Evolutionary conservation across 2,888 invertebrate genomes (phyloP), one percentile per base, ranked within the genome.

Genomic region (Lissonota sp.): DNA sequence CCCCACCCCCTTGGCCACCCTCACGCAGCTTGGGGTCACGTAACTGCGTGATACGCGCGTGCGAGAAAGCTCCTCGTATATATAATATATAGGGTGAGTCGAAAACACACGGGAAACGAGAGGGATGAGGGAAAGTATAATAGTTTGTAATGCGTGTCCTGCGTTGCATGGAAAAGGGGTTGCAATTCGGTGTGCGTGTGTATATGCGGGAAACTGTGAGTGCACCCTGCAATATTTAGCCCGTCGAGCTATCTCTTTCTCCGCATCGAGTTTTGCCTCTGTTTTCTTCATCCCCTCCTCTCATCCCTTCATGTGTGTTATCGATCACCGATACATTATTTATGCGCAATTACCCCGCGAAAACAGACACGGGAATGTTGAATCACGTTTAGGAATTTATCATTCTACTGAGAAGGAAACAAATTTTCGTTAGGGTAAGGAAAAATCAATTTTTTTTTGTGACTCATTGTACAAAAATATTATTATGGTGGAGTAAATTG

Each of bases 151-250:
- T 77, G 73, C 67, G 77, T 69, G 69, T 66, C 63, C 55, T 72
- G 6, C 6, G n/a, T 14, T 44, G 12, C 63, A 63, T 72, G 77
- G 80, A 80, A 81, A 77, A 84, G 84, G 79, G 77, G 74, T 26
- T 26, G 26, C 83, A 80, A 81, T 73, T 73, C 16, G 37, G 26
- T 88, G 88, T 89, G 87, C 88, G 85, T 84, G 80, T 42, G 37
- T 26, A 10, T 46, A 10, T 46, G n/a, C 8, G 12, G 86, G 86
- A n/a, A 37, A 73, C 63, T 44, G 84, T 90, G 90, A 91, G 90
- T 91, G 90, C 90, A 88, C 87, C 84, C 87, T 91, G 89, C 90
- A 91, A 91, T 91, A 91, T 91, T 91, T 88, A 91, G 87, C 86
- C 87, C 82, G 74, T 49, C 51, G 58, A 66, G 12, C 39, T 63